Evolutionary conservation across 2,888 invertebrate species (phyloP), one percentile per base, ranked within the genome.

Genomic region (Theristus sp.): DNA sequence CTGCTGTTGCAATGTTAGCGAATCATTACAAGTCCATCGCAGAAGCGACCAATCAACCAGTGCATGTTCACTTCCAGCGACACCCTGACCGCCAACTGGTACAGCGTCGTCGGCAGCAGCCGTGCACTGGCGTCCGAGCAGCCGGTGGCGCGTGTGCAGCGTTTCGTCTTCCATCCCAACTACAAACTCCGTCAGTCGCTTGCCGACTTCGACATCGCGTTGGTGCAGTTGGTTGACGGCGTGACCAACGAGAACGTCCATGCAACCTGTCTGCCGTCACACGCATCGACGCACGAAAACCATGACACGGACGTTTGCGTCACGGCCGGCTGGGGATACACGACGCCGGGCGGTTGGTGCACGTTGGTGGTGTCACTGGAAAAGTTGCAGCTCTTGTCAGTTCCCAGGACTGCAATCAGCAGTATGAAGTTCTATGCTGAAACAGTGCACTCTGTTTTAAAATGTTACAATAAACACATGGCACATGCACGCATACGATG

Each of bases 301-400:
- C 75, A 75, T 64, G 67, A 74, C 65, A 66, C 78, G 57, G 49
- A 64, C 28, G 61, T 61, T 27, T 63, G 65, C 52, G 31, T 65
- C 52, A 64, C 68, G 25, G 81, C 80, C 38, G 81, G 82, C 54
- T 82, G 82, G 82, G 80, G 80, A 60, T 77, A 80, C 63, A 78
- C 75, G 52, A 72, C 74, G 62, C 77, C 78, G 58, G 76, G 77
- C 73, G 77, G 78, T 79, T 69, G 65, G 65, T 55, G 26, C 22
- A 46, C 24, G 31, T 59, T 58, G 47, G 28, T 29, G 22, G n/a
- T 57, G 22, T 57, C 57, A 57, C 57, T 13, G 10, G 17, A 25
- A 27, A 24, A 27, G 28, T 10, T 27, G 17, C n/a, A n/a, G n/a
- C n/a, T 31, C n/a, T n/a, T 13, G 25, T 26, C 10, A 49, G 6